Evolutionary conservation across 2,113 vertebrate genomes (phyloP), one percentile per base, ranked within the genome.

Genomic region (Spilogale gracilis): DNA sequence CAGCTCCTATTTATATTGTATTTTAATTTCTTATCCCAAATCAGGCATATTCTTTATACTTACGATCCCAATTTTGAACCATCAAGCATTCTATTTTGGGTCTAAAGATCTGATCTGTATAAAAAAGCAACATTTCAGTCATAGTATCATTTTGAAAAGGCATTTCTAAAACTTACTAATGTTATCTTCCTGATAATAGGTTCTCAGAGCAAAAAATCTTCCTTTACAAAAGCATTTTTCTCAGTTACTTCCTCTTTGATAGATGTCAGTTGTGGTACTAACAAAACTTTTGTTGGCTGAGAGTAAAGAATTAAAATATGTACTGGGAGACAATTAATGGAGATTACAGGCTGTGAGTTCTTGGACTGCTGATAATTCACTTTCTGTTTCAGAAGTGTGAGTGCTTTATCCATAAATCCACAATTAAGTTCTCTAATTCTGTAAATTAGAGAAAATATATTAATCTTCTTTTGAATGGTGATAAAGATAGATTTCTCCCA

Each of bases 381-480:
- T 96, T 96, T 93, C 65, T 76, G 10, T 90, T 98, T 94, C 56
- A 95, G 58, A 94, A 97, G 25, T 5, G 0, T 32, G 25, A 17
- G 9, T 89, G 30, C 52, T 91, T 96, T 89, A 95, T 95, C 89
- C 79, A 84, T 85, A 97, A 96, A 96, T 87, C 56, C 92, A 85
- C 2, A 20, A 95, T 97, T 96, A 96, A 92, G 7, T 83, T 90
- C 73, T 87, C 83, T 96, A 97, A 96, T 96, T 95, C 93, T 84
- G 43, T 80, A 94, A 97, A 96, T 96, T 95, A 97, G 67, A 90
- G 63, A 78, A 96, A 97, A 97, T 91, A 69, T 73, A 93, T 93
- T 96, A 94, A 93, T 95, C 82, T 93, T 30, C 69, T 95, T 97
- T 92, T 88, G 83, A 97, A 52, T 91, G 80, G 73, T 79, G 65